Conservation (phyloP, 2,113 vertebrate species). For the Sylvilagus bachmani region DNA sequence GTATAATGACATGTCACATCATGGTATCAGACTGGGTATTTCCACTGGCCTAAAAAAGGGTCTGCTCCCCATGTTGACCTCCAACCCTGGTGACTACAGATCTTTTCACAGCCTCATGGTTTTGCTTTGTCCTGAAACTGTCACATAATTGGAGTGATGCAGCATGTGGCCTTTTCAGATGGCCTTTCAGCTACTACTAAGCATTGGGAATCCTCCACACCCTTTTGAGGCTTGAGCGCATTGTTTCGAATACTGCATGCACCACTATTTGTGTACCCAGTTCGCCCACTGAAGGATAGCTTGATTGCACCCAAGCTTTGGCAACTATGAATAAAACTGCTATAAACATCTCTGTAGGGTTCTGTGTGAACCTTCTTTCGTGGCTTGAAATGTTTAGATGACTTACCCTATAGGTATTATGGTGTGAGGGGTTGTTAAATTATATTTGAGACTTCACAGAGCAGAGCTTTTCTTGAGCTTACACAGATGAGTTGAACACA, state of each 20-base stretch:
- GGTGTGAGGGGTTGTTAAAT: not conserved
- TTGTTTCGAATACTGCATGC: not conserved
- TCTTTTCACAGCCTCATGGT: too few relatives aligned
- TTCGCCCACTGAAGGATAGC: not conserved
- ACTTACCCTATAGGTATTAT: not conserved
- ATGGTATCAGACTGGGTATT: not conserved
- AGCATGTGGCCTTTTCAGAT: not conserved
- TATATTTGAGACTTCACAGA: not conserved
- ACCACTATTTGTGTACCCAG: not conserved
- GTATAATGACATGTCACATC: not conserved
- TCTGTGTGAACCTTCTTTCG: not conserved
- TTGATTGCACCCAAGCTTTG: not conserved
- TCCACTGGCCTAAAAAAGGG: too few relatives aligned
- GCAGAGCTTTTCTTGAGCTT: not conserved
- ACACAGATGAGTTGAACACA: not conserved
- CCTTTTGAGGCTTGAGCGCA: too few relatives aligned
- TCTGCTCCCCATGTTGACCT: not conserved
- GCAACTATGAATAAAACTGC: not conserved
- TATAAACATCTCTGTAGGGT: not conserved
- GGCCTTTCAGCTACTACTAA: not conserved
- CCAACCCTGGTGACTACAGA: not conserved
- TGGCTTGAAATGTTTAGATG: slow-evolving; percentile 43
- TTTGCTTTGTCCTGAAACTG: not conserved
- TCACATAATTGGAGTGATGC: not conserved
- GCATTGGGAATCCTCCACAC: not conserved